phyloP scores from a whole-genome alignment of 1,140 invertebrate genomes.

The Sinonovacula constricta region DNA sequence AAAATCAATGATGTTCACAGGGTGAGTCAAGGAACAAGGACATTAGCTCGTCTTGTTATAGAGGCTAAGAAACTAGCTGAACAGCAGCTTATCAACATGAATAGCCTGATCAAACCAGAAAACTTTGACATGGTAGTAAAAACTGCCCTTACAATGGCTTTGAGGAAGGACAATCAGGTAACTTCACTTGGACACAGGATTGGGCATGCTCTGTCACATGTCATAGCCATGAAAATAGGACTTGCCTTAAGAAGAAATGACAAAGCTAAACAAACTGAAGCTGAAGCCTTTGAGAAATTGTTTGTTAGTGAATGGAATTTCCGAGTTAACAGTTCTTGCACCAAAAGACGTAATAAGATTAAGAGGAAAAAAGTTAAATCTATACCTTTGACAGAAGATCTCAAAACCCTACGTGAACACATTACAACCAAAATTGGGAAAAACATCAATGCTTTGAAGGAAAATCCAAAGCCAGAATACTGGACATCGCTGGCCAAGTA shows the following conservation, averaged over 20 bases:
- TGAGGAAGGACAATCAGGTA: not conserved
- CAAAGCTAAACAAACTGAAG: not conserved
- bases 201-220: not conserved
- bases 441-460: not conserved
- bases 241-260: not conserved
- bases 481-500: constrained; percentile 27
- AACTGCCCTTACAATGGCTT: not conserved
- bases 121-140: not conserved
- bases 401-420: constrained; percentile 20
- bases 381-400: constrained; percentile 49
- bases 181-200: not conserved
- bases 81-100: not conserved
- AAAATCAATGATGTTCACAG: too few relatives aligned
- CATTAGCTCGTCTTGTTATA: not conserved
- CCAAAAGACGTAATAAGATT: constrained; percentile 20
- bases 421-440: constrained; percentile 17
- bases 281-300: not conserved
- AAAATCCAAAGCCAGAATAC: not conserved
- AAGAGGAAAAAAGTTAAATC: constrained; percentile 30
- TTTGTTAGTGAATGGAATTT: constrained; percentile 47
- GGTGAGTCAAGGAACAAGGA: not conserved
- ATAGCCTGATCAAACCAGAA: not conserved
- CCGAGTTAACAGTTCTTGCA: constrained; percentile 32
- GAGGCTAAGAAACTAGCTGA: not conserved
- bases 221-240: not conserved